A percentile compares a stretch with the other conserved stretches of the same genome.
Conservation (phyloP, 2,113 vertebrate species). For the Plectropomus leopardus region DNA sequence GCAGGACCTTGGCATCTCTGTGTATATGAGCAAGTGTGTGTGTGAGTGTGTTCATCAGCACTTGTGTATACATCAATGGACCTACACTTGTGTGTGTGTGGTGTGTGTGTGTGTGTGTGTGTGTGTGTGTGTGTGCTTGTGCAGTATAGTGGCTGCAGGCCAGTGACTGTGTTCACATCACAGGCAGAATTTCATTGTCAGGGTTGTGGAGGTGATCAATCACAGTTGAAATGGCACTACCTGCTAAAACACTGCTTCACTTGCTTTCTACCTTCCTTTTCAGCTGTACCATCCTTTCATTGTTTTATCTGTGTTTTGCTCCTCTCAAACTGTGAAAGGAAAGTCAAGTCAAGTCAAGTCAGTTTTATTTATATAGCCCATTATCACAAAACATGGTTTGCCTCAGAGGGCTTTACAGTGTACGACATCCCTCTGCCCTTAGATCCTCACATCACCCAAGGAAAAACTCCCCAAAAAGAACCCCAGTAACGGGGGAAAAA, state of each 20-base stretch:
- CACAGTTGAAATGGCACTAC: conserved; percentile 23
- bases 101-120: conserved; percentile 20
- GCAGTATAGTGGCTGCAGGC: conserved; percentile 38
- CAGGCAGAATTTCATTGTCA: conserved; percentile 43
- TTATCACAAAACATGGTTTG: too few species aligned
- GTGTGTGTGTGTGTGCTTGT: conserved; percentile 19
- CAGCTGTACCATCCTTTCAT: conserved; percentile 16
- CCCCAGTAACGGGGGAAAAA: too few species aligned
- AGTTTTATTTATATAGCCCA: too few species aligned
- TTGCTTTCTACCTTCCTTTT: not conserved
- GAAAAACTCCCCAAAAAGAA: too few species aligned
- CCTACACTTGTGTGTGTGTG: conserved; percentile 16
- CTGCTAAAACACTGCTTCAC: conserved; percentile 35
- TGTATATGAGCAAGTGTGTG: conserved; percentile 13
- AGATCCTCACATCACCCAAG: too few species aligned
- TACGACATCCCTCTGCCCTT: too few species aligned
- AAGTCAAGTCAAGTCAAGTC: too few species aligned
- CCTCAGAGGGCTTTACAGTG: too few species aligned
- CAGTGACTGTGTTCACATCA: conserved; percentile 46
- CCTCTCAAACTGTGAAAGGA: not conserved
- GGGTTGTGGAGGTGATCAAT: conserved; percentile 53
- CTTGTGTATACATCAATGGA: conserved; percentile 21
- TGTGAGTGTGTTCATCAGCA: conserved; percentile 24
- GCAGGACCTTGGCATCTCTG: conserved; percentile 64
- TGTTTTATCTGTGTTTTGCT: not conserved